A percentile compares a stretch with the other conserved stretches of the same genome.
Conservation (phyloP, 2,797 vertebrate species). For the Champsocephalus gunnari region DNA sequence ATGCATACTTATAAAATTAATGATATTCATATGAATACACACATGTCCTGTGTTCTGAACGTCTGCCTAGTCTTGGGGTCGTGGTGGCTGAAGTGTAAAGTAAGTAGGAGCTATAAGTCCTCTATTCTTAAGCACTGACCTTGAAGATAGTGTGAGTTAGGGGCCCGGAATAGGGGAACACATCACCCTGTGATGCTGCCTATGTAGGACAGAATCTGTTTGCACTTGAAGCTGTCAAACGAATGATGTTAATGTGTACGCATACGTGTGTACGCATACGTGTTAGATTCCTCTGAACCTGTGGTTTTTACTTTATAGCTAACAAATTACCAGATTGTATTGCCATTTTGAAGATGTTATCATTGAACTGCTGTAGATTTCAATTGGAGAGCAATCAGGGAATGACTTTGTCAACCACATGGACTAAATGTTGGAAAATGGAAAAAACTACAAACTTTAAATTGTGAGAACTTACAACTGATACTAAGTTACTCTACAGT, state of each 20-base stretch:
- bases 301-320: not conserved
- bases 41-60: not conserved
- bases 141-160: slow-evolving; percentile 51
- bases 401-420: not conserved
- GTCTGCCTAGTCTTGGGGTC: slow-evolving; percentile 6
- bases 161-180: slow-evolving; percentile 45
- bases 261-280: slow-evolving; percentile 3
- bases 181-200: slow-evolving; percentile 32
- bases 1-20: not conserved
- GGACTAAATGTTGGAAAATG: not conserved
- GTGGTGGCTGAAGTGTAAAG: slow-evolving; percentile 18
- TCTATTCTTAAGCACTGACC: slow-evolving; percentile 64
- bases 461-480: not conserved
- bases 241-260: slow-evolving; percentile 23
- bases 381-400: slow-evolving; percentile 8
- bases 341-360: not conserved
- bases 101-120: slow-evolving; percentile 16
- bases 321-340: not conserved
- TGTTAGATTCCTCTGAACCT: not conserved
- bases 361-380: not conserved
- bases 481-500: not conserved
- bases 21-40: not conserved
- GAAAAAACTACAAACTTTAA: not conserved
- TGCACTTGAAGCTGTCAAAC: slow-evolving; percentile 61
- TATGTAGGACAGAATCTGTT: slow-evolving; percentile 52